phyloP scores from a whole-genome alignment of 2,888 invertebrate species.

The Lamellibrachia satsuma region DNA sequence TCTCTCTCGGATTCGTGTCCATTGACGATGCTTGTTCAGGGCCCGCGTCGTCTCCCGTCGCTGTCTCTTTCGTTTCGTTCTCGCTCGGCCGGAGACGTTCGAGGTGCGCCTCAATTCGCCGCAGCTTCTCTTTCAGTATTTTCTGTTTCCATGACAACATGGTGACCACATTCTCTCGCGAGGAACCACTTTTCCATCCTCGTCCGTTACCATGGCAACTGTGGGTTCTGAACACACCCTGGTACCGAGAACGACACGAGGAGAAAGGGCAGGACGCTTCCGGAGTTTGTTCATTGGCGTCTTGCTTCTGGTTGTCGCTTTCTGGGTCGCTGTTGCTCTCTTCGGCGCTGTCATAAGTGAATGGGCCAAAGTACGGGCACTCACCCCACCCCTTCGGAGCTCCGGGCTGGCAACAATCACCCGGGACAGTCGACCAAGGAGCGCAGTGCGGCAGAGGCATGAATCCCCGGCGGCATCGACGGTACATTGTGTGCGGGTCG shows the following conservation, averaged over 20 bases:
- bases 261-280: background rate
- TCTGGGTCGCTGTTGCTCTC: background rate
- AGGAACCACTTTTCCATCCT: background rate
- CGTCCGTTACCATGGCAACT: background rate
- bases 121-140: background rate
- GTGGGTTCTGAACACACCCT: background rate
- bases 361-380: background rate
- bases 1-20: background rate
- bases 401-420: slow-evolving; percentile 12
- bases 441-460: background rate
- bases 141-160: background rate
- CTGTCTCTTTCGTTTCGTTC: background rate
- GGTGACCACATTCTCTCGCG: background rate
- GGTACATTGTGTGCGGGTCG: background rate
- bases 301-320: background rate
- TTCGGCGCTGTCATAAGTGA: background rate
- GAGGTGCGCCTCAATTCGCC: background rate
- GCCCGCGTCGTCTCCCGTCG: background rate
- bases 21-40: background rate
- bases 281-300: background rate
- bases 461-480: background rate
- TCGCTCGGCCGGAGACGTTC: slow-evolving; percentile 17
- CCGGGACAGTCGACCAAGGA: background rate
- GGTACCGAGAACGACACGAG: background rate
- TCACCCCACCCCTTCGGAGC: background rate